Conservation (phyloP, 2,113 vertebrate species). For the Nicator chloris region DNA sequence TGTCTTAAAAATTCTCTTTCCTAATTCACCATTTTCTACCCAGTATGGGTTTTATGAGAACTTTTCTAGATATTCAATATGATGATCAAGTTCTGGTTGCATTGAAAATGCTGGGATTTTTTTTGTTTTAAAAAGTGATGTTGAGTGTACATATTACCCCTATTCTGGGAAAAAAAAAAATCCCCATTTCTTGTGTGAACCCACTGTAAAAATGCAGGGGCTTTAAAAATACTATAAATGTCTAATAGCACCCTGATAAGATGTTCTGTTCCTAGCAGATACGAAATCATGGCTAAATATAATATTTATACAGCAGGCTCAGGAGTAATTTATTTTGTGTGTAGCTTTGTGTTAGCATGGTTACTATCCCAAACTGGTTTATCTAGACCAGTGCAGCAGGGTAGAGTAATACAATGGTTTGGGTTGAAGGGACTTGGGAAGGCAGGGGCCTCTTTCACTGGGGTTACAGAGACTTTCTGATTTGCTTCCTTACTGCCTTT, state of each 20-base stretch:
- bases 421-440: neutral
- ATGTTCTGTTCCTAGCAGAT: neutral
- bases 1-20: neutral
- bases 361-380: neutral
- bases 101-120: neutral
- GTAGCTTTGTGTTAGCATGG: neutral
- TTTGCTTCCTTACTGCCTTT: neutral
- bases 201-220: neutral
- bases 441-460: neutral
- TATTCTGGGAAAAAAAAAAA: neutral
- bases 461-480: neutral
- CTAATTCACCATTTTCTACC: neutral
- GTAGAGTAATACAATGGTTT: neutral
- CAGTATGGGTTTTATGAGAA: neutral
- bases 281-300: neutral
- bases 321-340: neutral
- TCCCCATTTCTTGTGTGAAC: neutral
- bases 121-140: neutral
- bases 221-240: neutral
- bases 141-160: neutral
- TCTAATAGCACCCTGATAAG: neutral
- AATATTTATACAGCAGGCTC: neutral
- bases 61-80: neutral
- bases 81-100: neutral
- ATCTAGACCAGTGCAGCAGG: neutral